Base-by-base conservation (phyloP, 2,113 vertebrate species). In the Chionomys nivalis region DNA sequence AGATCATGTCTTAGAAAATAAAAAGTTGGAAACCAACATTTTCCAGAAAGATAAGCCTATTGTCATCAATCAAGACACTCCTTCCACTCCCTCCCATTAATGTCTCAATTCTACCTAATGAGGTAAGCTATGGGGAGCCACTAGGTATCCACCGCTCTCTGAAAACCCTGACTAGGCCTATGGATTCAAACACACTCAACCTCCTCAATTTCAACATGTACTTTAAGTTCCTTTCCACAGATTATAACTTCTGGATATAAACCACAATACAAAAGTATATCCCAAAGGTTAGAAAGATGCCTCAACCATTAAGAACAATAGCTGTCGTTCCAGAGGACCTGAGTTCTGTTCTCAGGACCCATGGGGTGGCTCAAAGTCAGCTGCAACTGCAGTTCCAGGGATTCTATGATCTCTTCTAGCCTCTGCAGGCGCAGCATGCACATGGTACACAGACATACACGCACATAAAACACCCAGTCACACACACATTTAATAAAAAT, bases 181-280 rank as follows among this genome's bases (percentile, higher is more conserved):
- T 49, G 58, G 44, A 86, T 72, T 82, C 4, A 81, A 42, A 94
- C 13, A 85, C 17, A 70, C 24, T 94, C 44, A 61, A 65, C 3
- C 2, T 90, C 83, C 33, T 91, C 47, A 93, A 75, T 58, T 78
- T 42, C 39, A 28, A 58, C 16, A 94, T 82, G 76, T 21, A 86
- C 33, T 86, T 90, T 36, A 81, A 81, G 63, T 89, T 94, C 6
- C 31, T 79, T 66, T 72, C 52, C 28, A 82, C 1, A 87, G 78
- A 87, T 61, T 66, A 47, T 42, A 87, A 95, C 49, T 91, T 89
- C 5, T 33, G 26, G n/a, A 73, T 19, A 93, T 87, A 94, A 96
- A 52, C 33, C 88, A 96, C 33, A 75, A 89, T 68, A 49, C 10
- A 96, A 77, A 90, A 42, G 16, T 83, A 83, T 77, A 77, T 77